These are phyloP conservation scores for Choristoneura rosaceana DNA, from an alignment of 2,888 invertebrate species.

Conservation along the genomic window DNA sequence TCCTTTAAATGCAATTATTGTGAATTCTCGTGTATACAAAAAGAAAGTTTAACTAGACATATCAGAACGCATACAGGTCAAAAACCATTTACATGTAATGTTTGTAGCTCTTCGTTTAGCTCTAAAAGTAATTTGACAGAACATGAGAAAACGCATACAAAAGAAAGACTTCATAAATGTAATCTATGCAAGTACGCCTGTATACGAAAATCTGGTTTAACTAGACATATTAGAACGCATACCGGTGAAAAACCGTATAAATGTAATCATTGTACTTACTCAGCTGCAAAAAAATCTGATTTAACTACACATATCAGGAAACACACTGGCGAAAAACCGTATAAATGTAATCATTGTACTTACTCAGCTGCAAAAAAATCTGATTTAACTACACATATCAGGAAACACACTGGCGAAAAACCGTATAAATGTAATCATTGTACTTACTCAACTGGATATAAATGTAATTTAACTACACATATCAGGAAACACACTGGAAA, in stretches of 20 bases:
- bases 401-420: too few relatives aligned
- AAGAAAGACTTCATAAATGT: conserved; percentile 3
- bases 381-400: background rate
- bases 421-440: background rate
- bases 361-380: background rate
- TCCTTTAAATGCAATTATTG: conserved; percentile 43
- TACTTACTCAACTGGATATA: background rate
- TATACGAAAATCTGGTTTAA: conserved; percentile 7
- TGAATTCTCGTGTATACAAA: background rate
- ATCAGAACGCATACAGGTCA: background rate
- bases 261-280: background rate
- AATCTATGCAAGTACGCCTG: conserved; percentile 39
- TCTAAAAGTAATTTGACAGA: background rate
- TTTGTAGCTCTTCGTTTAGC: background rate
- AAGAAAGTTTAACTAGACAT: background rate
- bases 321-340: conserved; percentile 29
- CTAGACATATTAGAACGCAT: conserved; percentile 7
- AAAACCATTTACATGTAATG: conserved; percentile 7
- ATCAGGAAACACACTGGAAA: background rate
- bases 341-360: background rate
- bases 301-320: conserved; percentile 12
- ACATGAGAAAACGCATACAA: conserved; percentile 3
- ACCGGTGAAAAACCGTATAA: conserved; percentile 26
- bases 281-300: background rate
- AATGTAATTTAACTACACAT: background rate